These are phyloP conservation scores for Ichneumoninae sp. DNA, from an alignment of 2,888 invertebrate genomes.

Conservation along the genomic window DNA sequence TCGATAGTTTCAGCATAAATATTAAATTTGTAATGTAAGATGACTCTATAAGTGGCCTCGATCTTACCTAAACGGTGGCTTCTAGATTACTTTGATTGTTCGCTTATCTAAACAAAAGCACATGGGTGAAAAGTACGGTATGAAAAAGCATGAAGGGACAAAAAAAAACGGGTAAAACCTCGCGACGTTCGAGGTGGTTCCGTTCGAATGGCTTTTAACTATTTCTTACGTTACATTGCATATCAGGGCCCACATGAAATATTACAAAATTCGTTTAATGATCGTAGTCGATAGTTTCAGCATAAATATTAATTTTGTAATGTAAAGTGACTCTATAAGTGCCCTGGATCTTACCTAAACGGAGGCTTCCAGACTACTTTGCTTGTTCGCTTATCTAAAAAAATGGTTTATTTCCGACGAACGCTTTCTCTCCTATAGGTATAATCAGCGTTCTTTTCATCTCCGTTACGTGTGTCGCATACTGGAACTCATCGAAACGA, in stretches of 20 bases:
- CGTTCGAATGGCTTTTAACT: background rate
- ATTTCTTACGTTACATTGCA: background rate
- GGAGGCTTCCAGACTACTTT: background rate
- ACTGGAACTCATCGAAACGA: background rate
- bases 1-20: too few relatives aligned
- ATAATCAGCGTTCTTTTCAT: slow-evolving; percentile 1
- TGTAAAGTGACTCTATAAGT: too few relatives aligned
- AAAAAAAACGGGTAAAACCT: background rate
- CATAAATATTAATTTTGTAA: too few relatives aligned
- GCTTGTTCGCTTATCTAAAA: background rate
- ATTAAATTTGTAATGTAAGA: too few relatives aligned
- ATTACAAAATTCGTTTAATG: background rate
- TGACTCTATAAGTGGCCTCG: too few relatives aligned
- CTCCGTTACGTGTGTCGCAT: background rate
- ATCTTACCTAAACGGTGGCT: too few relatives aligned
- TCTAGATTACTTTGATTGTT: background rate
- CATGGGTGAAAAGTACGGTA: too few relatives aligned
- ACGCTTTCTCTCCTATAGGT: background rate
- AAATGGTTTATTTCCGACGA: background rate
- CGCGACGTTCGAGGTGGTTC: background rate
- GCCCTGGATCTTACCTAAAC: background rate
- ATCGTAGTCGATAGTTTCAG: background rate
- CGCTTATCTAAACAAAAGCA: background rate
- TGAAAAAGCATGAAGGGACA: too few relatives aligned
- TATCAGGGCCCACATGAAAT: background rate